Base-by-base conservation (phyloP, 1,140 invertebrate species). In the Bombus ignitus region DNA sequence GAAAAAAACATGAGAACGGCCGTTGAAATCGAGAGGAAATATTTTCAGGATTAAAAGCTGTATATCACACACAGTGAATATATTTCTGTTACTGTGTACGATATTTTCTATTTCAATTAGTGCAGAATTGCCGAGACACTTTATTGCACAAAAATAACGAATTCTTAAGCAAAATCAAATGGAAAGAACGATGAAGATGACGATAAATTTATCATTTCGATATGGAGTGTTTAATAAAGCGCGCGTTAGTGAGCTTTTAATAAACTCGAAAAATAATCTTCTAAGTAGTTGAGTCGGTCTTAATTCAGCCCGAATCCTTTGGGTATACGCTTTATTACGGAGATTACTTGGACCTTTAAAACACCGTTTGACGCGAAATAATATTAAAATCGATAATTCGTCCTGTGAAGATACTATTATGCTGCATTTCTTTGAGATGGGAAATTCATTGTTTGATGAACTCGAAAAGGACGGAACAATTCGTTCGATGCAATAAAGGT, bases 201-300 rank as follows among this genome's bases (percentile, higher is more conserved):
- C 18, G 18, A 42, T 3, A 8, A 32, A 18, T 71, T 84, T 72
- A 71, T 79, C 18, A 47, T 79, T 72, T 22, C n/a, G 1, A 6
- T n/a, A 39, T 32, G 13, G 15, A 62, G 37, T 53, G 62, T 44
- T 71, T 25, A 70, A 83, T 78, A 70, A 44, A 47, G 42, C 62
- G 32, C n/a, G 13, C 9, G 15, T 22, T 25, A 22, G 35, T 59
- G 57, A 71, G 71, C 75, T 71, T 25, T 79, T 71, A 71, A 84
- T 79, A 79, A 79, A 79, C 66, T 62, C 22, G 80, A 35, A 71
- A 84, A 72, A 59, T 84, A 79, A 84, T 84, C 83, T 79, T 79
- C 71, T 72, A 84, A 84, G 75, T 71, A 79, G 75, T 79, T 32
- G 35, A 32, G n/a, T 28, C 39, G 25, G n/a, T 10, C n/a, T 71